A percentile compares a stretch with the other conserved stretches of the same genome.
These are phyloP conservation scores for Oenanthe oenanthe DNA, from an alignment of 2,113 vertebrate species.

Conservation along the genomic window DNA sequence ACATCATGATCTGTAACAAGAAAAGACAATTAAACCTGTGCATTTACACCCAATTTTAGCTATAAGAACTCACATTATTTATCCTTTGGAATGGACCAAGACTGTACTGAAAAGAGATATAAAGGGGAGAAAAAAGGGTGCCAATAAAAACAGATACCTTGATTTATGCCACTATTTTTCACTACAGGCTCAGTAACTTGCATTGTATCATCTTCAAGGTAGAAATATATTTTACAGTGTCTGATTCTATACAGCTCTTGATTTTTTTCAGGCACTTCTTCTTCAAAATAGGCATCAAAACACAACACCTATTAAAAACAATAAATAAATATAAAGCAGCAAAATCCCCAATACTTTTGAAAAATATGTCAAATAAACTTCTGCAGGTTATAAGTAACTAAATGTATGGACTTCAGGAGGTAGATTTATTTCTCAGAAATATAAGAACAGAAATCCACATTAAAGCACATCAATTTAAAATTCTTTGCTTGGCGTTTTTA, in stretches of 20 bases:
- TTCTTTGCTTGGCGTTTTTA: conserved; percentile 31
- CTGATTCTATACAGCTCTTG: conserved; percentile 84
- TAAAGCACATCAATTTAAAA: conserved; percentile 21
- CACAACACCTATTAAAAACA: conserved; percentile 79
- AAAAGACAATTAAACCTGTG: not conserved
- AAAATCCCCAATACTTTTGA: conserved; percentile 26
- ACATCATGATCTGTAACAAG: not conserved
- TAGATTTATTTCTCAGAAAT: conserved; percentile 18
- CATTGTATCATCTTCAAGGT: conserved; percentile 91
- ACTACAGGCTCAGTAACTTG: conserved; percentile 86
- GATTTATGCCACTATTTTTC: conserved; percentile 87
- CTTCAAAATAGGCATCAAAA: conserved; percentile 89
- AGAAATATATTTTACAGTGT: conserved; percentile 90
- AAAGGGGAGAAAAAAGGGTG: not conserved
- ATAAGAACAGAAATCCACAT: conserved; percentile 15
- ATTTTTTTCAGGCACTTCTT: conserved; percentile 77
- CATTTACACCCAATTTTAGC: not conserved
- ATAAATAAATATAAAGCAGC: conserved; percentile 55
- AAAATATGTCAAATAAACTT: conserved; percentile 36
- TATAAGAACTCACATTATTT: not conserved
- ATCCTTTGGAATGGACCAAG: not conserved
- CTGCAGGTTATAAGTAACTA: conserved; percentile 4
- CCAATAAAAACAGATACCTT: conserved; percentile 81
- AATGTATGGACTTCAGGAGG: not conserved
- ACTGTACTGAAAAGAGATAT: not conserved